Conservation (phyloP, 1,140 invertebrate species). For the Armadillidium nasatum region DNA sequence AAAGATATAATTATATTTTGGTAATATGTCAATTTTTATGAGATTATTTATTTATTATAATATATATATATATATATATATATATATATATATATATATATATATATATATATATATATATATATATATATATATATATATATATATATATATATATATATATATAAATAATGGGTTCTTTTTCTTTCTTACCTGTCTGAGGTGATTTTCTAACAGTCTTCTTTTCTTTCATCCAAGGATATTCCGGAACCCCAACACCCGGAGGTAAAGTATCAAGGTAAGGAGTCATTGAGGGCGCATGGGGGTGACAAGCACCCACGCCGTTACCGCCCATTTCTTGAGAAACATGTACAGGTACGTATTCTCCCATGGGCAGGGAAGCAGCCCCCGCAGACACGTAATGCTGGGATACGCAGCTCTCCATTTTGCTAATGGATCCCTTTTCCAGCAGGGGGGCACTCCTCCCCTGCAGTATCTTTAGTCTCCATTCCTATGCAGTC, state of each 20-base stretch:
- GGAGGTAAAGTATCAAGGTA: slow-evolving; percentile 51
- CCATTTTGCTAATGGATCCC: slow-evolving; percentile 28
- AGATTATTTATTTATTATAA: too few species aligned
- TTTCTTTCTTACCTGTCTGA: slow-evolving; percentile 72
- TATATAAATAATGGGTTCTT: too few species aligned
- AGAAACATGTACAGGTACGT: slow-evolving; percentile 48
- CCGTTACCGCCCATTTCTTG: slow-evolving; percentile 41
- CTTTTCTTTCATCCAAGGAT: slow-evolving; percentile 97
- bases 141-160: too few species aligned
- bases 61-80: too few species aligned
- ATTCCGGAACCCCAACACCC: slow-evolving; percentile 78
- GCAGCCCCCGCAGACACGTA: slow-evolving; percentile 47
- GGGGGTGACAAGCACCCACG: slow-evolving; percentile 36
- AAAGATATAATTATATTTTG: too few species aligned
- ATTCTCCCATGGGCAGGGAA: slow-evolving; percentile 53
- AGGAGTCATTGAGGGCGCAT: slow-evolving; percentile 42
- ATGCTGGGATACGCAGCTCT: slow-evolving; percentile 44
- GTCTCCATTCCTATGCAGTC: neutral
- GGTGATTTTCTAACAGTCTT: slow-evolving; percentile 82
- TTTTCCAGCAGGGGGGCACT: neutral
- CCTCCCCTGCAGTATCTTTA: neutral
- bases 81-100: too few species aligned
- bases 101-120: too few species aligned
- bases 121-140: too few species aligned
- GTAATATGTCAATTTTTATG: too few species aligned